Evolutionary conservation across 2,888 invertebrate genomes (phyloP).

Genomic region (Parasteatoda lunata): DNA sequence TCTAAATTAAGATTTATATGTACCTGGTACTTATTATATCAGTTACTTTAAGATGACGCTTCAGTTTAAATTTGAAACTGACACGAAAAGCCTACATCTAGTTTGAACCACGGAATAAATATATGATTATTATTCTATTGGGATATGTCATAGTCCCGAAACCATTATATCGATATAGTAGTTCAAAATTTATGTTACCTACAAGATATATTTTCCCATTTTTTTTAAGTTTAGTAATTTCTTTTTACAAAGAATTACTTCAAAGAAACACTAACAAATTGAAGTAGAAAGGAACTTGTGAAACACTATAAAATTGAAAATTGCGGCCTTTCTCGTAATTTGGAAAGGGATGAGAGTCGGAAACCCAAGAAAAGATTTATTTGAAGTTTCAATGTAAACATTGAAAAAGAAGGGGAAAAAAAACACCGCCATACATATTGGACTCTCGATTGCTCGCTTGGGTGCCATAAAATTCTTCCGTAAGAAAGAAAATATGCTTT

Average conservation of each 20-base stretch:
- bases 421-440: slow-evolving; percentile 50
- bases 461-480: slow-evolving; percentile 37
- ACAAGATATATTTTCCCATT: too few relatives aligned
- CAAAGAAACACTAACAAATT: background rate
- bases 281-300: slow-evolving; percentile 9
- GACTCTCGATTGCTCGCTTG: slow-evolving; percentile 52
- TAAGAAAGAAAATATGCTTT: slow-evolving; percentile 44
- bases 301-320: slow-evolving; percentile 31
- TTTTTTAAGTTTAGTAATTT: slow-evolving; percentile 23
- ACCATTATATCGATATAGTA: too few relatives aligned
- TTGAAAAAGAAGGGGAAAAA: slow-evolving; percentile 9
- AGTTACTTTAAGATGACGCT: too few relatives aligned
- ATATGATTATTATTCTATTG: too few relatives aligned
- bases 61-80: too few relatives aligned
- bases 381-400: slow-evolving; percentile 42
- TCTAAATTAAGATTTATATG: too few relatives aligned
- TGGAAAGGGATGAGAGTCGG: slow-evolving; percentile 6
- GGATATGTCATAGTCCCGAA: too few relatives aligned
- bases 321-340: slow-evolving; percentile 29
- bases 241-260: slow-evolving; percentile 31
- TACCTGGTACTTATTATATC: too few relatives aligned
- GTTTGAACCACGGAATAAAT: too few relatives aligned
- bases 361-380: slow-evolving; percentile 49
- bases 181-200: too few relatives aligned
- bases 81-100: too few relatives aligned